phyloP scores from a whole-genome alignment of 2,113 vertebrate species.

The Vicugna pacos region DNA sequence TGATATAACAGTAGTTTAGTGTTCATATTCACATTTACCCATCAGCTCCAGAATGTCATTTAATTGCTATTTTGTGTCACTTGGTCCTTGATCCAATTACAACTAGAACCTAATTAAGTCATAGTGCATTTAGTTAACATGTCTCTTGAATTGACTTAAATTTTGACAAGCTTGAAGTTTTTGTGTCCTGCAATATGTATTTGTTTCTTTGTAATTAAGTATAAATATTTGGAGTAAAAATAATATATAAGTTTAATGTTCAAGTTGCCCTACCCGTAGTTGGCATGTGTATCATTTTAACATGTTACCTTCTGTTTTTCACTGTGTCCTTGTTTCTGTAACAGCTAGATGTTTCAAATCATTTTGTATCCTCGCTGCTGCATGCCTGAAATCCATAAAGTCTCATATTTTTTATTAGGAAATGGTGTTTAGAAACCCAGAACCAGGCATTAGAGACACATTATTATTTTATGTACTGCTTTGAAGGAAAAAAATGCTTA shows the following conservation, averaged over 20 bases:
- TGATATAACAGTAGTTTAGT: not conserved
- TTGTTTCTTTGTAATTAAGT: slow-evolving; percentile 42
- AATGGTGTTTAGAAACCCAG: not conserved
- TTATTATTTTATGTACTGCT: slow-evolving; percentile 20
- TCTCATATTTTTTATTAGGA: not conserved
- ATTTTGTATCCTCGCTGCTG: not conserved
- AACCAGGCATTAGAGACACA: not conserved
- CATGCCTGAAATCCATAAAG: not conserved
- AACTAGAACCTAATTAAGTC: not conserved
- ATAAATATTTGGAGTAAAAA: slow-evolving; percentile 11
- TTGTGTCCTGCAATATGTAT: not conserved
- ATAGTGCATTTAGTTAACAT: not conserved
- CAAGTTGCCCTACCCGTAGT: not conserved
- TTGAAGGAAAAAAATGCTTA: not conserved
- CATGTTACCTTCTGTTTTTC: not conserved
- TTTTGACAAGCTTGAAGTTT: not conserved
- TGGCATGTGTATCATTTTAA: not conserved
- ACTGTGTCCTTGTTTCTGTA: not conserved
- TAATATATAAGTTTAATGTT: not conserved
- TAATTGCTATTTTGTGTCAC: slow-evolving; percentile 38
- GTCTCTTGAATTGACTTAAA: slow-evolving; percentile 33
- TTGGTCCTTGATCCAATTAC: not conserved
- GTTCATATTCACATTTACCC: not conserved
- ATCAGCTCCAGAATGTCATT: not conserved
- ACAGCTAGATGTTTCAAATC: not conserved